These are phyloP conservation scores for Drosophila serrata DNA, from an alignment of 1,140 invertebrate species.

Conservation along the genomic window DNA sequence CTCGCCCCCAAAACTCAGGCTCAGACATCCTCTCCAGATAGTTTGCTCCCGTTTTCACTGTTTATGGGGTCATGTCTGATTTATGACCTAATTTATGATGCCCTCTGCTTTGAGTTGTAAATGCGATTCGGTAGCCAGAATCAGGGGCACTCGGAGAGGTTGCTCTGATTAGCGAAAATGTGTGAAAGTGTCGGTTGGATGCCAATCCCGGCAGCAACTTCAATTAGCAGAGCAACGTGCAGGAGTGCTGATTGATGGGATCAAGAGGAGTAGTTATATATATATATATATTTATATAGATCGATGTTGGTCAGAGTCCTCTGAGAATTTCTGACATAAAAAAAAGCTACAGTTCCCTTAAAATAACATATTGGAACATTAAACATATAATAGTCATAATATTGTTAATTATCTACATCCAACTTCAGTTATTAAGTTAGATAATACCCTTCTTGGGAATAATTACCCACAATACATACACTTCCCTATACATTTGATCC, in stretches of 20 bases:
- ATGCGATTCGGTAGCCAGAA: conserved; percentile 62
- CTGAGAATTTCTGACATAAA: background rate
- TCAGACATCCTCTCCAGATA: conserved; percentile 9
- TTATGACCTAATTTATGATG: conserved; percentile 64
- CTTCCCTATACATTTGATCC: background rate
- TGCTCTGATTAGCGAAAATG: conserved; percentile 74
- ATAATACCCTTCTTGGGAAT: background rate
- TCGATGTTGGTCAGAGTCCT: background rate
- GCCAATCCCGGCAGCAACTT: conserved; percentile 22
- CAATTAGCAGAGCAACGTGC: conserved; percentile 59
- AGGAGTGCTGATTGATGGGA: conserved; percentile 1
- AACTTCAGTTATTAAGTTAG: background rate
- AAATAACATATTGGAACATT: background rate
- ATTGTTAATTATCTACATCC: background rate
- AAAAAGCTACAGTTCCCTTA: background rate
- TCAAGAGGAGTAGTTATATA: background rate
- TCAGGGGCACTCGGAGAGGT: background rate
- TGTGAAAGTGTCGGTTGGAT: conserved; percentile 63
- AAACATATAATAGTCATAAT: background rate
- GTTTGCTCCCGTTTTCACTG: conserved; percentile 48
- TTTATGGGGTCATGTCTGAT: conserved; percentile 58
- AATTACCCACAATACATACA: background rate
- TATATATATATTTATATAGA: background rate
- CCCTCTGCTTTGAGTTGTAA: conserved; percentile 47
- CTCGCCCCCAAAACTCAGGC: background rate